phyloP scores from a whole-genome alignment of 2,797 vertebrate genomes.

The Megaceryle alcyon region DNA sequence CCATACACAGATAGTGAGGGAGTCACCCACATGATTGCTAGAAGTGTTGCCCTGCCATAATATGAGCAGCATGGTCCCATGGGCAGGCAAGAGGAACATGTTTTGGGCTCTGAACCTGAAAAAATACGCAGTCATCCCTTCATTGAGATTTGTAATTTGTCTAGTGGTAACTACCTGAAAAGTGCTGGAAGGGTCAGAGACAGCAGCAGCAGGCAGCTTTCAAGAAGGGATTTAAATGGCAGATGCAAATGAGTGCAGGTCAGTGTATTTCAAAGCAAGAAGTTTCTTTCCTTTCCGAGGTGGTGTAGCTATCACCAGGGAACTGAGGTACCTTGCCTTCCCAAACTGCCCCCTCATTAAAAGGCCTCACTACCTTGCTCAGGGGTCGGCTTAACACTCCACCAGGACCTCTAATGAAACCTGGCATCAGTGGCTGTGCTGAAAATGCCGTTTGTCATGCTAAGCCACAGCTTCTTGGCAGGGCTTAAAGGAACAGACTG shows the following conservation, averaged over 20 bases:
- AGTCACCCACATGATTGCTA: not conserved
- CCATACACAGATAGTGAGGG: not conserved
- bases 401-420: not conserved
- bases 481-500: not conserved
- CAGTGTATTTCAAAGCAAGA: not conserved
- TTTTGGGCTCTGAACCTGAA: not conserved
- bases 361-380: not conserved
- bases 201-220: not conserved
- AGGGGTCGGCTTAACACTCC: not conserved
- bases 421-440: not conserved
- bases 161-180: not conserved
- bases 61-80: fast-evolving
- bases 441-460: fast-evolving
- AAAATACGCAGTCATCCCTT: not conserved
- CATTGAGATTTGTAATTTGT: not conserved
- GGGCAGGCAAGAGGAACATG: fast-evolving
- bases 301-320: not conserved
- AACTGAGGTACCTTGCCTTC: not conserved
- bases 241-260: not conserved
- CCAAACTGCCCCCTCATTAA: not conserved
- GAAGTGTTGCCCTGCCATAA: not conserved
- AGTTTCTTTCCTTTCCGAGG: not conserved
- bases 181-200: not conserved
- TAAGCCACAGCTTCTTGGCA: not conserved
- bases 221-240: not conserved